Conservation (phyloP, 2,113 vertebrate species). For the Tauraco erythrolophus region DNA sequence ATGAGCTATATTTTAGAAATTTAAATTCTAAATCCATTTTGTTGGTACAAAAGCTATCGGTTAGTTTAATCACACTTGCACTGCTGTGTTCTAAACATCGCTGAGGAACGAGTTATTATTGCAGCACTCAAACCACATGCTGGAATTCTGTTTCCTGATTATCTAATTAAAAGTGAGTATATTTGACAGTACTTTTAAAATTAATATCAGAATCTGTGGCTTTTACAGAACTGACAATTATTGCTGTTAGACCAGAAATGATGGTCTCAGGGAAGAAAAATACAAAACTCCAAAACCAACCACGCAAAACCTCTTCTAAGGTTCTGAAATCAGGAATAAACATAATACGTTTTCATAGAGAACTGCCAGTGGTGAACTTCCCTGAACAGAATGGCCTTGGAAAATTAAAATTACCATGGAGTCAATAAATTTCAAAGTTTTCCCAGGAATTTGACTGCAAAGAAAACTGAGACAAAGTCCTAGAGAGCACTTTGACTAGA, state of each 20-base stretch:
- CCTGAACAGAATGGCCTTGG: neutral
- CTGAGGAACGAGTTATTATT: neutral
- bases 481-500: neutral
- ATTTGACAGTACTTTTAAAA: neutral
- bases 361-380: neutral
- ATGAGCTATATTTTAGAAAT: neutral
- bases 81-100: neutral
- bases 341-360: neutral
- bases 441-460: neutral
- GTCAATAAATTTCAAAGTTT: neutral
- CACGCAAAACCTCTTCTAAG: neutral
- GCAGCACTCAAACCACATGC: neutral
- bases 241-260: neutral
- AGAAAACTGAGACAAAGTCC: neutral
- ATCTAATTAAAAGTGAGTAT: neutral
- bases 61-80: neutral
- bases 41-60: neutral
- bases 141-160: neutral
- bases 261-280: neutral
- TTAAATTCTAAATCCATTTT: neutral
- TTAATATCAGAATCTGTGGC: neutral
- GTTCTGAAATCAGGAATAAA: neutral
- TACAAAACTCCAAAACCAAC: fast-evolving
- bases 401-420: neutral
- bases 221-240: neutral